These are phyloP conservation scores for Rhinopomastus cyanomelas DNA, from an alignment of 2,113 vertebrate genomes.

Conservation along the genomic window DNA sequence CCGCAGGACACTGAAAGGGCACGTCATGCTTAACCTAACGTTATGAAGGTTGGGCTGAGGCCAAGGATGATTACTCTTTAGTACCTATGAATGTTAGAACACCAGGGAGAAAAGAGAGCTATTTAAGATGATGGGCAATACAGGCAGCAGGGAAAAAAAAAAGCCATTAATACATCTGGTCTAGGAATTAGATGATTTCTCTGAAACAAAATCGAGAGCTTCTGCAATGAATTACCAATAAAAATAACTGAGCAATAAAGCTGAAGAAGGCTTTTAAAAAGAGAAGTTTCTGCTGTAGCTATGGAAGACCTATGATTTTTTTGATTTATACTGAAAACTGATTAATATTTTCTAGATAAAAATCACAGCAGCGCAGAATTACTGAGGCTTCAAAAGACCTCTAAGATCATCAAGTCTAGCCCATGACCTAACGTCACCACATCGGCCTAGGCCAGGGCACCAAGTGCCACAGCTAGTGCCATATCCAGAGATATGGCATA, in stretches of 20 bases:
- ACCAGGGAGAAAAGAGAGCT: background rate
- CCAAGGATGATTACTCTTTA: background rate
- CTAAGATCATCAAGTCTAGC: too few relatives aligned
- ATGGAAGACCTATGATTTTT: background rate
- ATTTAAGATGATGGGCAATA: constrained; percentile 1
- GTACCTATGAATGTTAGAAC: background rate
- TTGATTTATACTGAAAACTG: background rate
- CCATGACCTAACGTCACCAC: too few relatives aligned
- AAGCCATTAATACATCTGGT: background rate
- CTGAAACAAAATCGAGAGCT: background rate
- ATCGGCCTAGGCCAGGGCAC: too few relatives aligned
- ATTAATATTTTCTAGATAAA: too few relatives aligned
- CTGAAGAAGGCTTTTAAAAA: background rate
- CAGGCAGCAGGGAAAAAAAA: background rate
- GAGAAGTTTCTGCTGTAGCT: background rate
- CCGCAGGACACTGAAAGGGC: background rate
- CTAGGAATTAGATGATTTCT: background rate
- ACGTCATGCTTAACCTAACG: background rate
- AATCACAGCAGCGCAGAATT: too few relatives aligned
- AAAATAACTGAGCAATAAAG: background rate
- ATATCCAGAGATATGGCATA: constrained; percentile 5
- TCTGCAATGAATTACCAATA: background rate
- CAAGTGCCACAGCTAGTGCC: too few relatives aligned
- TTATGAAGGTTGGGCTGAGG: background rate
- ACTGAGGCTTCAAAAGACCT: too few relatives aligned